These are phyloP conservation scores for Tridacna gigas DNA, from an alignment of 2,888 invertebrate genomes.

Conservation along the genomic window DNA sequence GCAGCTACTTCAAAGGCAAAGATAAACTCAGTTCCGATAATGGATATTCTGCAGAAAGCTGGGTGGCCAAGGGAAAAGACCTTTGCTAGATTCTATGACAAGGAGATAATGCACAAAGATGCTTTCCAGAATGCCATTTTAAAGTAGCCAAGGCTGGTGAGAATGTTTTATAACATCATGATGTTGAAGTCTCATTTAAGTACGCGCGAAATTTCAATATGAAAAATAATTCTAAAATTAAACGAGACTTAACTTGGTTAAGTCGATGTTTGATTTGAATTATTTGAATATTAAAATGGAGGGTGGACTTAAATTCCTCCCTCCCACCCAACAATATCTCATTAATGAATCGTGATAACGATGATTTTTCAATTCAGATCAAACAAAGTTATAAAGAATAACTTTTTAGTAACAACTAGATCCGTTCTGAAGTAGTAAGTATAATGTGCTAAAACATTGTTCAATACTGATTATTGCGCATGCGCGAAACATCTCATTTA, in stretches of 20 bases:
- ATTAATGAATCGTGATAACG: too few species aligned
- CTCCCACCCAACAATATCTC: too few species aligned
- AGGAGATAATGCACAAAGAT: background rate
- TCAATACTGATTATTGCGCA: too few species aligned
- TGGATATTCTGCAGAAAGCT: constrained; percentile 25
- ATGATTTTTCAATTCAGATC: too few species aligned
- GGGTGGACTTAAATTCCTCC: too few species aligned
- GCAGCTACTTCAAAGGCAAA: constrained; percentile 31
- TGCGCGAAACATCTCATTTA: too few species aligned
- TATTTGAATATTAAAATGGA: too few species aligned
- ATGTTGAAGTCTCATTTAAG: constrained; percentile 13
- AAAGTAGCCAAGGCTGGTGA: background rate
- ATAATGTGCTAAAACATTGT: too few species aligned
- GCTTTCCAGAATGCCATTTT: background rate
- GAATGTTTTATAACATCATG: background rate
- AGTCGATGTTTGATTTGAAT: constrained; percentile 5
- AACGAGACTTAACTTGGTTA: constrained; percentile 1
- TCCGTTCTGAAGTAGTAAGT: too few species aligned
- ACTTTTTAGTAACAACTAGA: too few species aligned
- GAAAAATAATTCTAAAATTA: background rate
- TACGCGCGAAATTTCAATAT: background rate
- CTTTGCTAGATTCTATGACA: constrained; percentile 28
- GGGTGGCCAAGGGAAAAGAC: constrained; percentile 32
- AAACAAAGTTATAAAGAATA: too few species aligned
- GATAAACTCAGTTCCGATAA: constrained; percentile 12